Evolutionary conservation across 2,888 invertebrate species (phyloP).

Genomic region (Himalopsyche tibetana): DNA sequence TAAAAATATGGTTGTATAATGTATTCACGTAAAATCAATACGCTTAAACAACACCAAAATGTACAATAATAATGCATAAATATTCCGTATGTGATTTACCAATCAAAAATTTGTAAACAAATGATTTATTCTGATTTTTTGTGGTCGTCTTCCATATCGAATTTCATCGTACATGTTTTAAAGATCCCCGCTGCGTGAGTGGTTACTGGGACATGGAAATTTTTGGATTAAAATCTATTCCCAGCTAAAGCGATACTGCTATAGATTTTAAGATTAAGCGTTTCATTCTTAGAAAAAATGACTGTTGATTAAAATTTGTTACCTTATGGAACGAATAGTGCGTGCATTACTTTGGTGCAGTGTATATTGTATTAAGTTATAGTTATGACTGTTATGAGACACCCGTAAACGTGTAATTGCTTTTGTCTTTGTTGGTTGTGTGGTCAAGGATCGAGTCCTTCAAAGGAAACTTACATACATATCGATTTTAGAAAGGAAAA

Average conservation of each 20-base stretch:
- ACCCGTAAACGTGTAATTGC: too few species aligned
- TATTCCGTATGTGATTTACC: too few species aligned
- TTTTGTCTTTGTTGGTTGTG: too few species aligned
- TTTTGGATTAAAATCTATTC: constrained; percentile 23
- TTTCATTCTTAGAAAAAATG: background rate
- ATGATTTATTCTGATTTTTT: constrained; percentile 5
- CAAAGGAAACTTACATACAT: too few species aligned
- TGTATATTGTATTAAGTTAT: too few species aligned
- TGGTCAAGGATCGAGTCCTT: too few species aligned
- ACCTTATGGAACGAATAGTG: background rate
- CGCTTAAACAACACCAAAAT: too few species aligned
- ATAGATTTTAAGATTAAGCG: background rate
- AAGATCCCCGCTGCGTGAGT: constrained; percentile 14
- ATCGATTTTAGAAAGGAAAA: too few species aligned
- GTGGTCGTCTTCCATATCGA: background rate
- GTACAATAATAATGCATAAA: too few species aligned
- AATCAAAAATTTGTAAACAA: background rate
- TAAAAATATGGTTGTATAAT: too few species aligned
- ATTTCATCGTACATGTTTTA: background rate
- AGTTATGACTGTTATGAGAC: too few species aligned
- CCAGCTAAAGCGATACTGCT: background rate
- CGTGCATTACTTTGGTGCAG: background rate
- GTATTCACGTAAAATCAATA: too few species aligned
- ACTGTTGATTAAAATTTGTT: background rate
- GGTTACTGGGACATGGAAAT: constrained; percentile 1